A percentile compares a stretch with the other conserved stretches of the same genome.
Conservation (phyloP, 1,140 invertebrate species). For the Trachymyrmex cornetzi region DNA sequence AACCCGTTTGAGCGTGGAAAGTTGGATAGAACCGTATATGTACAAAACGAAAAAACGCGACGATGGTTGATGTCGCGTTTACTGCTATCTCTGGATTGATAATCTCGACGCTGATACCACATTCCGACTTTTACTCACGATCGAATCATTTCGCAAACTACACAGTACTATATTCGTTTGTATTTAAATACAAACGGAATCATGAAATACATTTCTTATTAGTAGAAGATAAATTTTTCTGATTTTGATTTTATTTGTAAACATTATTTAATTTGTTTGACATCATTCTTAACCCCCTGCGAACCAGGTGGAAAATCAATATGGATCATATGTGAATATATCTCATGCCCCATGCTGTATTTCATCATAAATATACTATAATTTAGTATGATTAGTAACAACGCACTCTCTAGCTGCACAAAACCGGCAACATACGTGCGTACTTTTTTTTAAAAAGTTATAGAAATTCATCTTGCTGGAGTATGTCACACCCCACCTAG, state of each 20-base stretch:
- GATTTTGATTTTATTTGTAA: not conserved
- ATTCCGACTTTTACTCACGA: constrained; percentile 51
- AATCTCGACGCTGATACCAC: not conserved
- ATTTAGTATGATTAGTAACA: no score
- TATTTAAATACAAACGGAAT: not conserved
- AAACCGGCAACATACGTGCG: no score
- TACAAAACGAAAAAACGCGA: constrained; percentile 44
- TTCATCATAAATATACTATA: no score
- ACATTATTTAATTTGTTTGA: not conserved
- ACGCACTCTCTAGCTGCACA: no score
- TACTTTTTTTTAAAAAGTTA: no score
- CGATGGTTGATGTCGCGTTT: constrained; percentile 9
- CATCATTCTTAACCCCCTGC: not conserved
- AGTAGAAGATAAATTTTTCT: not conserved
- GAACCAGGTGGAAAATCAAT: no score
- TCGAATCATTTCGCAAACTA: not conserved
- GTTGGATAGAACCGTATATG: constrained; percentile 30
- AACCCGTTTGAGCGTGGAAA: constrained; percentile 60
- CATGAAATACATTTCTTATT: not conserved
- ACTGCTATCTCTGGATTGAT: not conserved
- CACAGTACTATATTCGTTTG: not conserved
- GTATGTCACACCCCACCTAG: no score
- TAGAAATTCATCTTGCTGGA: no score
- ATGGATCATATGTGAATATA: no score
- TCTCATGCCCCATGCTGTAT: no score